Conservation (phyloP, 2,113 vertebrate genomes). For the Prionailurus bengalensis region DNA sequence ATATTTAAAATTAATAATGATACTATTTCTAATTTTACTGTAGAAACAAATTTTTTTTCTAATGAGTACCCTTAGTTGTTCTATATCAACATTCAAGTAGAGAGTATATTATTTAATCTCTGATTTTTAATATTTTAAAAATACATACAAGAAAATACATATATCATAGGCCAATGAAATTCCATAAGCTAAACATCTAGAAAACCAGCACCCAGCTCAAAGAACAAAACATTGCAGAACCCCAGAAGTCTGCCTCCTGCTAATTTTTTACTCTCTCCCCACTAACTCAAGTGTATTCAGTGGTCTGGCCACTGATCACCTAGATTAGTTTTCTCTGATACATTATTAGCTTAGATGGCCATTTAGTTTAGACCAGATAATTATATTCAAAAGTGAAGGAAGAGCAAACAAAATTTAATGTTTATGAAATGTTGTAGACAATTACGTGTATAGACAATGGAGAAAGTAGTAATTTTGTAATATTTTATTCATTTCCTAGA, state of each 20-base stretch:
- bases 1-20: slow-evolving; percentile 47
- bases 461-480: background rate
- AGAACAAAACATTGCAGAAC: background rate
- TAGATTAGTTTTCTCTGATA: background rate
- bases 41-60: slow-evolving; percentile 37
- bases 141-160: background rate
- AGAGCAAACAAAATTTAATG: background rate
- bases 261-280: background rate
- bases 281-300: background rate
- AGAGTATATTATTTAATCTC: background rate
- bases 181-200: background rate
- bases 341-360: background rate
- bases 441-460: background rate
- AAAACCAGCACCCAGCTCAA: background rate
- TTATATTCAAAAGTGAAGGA: slow-evolving; percentile 11
- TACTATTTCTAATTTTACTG: background rate
- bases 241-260: background rate
- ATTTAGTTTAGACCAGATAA: slow-evolving; percentile 37
- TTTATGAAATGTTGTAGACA: background rate
- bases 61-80: background rate
- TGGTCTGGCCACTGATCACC: background rate
- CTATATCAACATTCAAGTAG: background rate
- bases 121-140: background rate
- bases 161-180: background rate
- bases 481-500: background rate